Base-by-base conservation (phyloP, 2,797 vertebrate genomes). In the Odontamblyopus rebecca region DNA sequence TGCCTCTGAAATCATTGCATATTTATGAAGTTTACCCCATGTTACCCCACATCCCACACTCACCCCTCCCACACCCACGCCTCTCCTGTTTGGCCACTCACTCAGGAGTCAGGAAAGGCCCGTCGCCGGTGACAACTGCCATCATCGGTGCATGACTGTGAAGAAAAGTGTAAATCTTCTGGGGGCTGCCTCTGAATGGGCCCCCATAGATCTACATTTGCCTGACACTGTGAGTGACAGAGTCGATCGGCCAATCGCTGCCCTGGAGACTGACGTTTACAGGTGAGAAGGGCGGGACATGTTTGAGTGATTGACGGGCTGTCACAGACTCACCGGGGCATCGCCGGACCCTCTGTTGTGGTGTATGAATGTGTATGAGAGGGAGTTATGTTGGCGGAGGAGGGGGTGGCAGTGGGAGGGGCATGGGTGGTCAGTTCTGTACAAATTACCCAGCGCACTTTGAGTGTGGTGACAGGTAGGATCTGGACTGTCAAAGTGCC, bases 241-340 rank as follows among this genome's bases (percentile, higher is more conserved):
- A 88, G 88, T 85, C 90, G 88, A 89, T 93, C 89, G 90, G 88
- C 87, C 90, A 89, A 92, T 92, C 86, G 71, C 54, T 84, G 89
- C 89, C 85, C 88, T 70, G 77, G 87, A 93, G 91, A 92, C 72
- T 38, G 85, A 88, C 89, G 90, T 90, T 91, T 92, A 89, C 88
- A 90, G 91, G 87, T 92, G 86, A 84, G 89, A 83, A 72, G 73
- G 83, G 82, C 79, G 80, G 86, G 82, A 83, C 85, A 82, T 62
- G 73, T 84, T 80, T 88, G 89, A 91, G 84, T 85, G 89, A 91
- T 89, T 89, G 92, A 84, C 90, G 83, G 80, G 61, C 89, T 92
- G 93, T 93, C 91, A 90, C 80, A 30, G 80, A 87, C 76, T 74
- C 88, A 72, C 82, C 82, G 82, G 86, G 87, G 90, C 90, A 80